Evolutionary conservation across 2,888 invertebrate genomes (phyloP).

Genomic region (Noctua fimbriata): DNA sequence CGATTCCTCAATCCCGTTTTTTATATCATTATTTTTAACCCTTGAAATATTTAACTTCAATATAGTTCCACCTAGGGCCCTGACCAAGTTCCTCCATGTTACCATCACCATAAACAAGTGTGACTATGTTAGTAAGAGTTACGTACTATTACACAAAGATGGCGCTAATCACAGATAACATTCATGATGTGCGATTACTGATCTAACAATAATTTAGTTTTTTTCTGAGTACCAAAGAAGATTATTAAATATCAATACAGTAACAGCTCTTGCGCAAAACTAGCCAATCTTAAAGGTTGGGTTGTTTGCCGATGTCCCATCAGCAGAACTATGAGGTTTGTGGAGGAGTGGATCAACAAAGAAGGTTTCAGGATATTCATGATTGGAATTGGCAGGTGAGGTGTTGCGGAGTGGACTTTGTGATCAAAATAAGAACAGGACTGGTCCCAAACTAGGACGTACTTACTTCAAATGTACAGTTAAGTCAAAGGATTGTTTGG

Average conservation of each 20-base stretch:
- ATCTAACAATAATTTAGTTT: conserved; percentile 33
- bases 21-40: conserved; percentile 53
- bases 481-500: not conserved
- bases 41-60: conserved; percentile 67
- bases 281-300: conserved; percentile 42
- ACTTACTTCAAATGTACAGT: not conserved
- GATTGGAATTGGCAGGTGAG: conserved; percentile 27
- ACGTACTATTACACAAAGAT: conserved; percentile 58
- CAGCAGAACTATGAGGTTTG: conserved; percentile 19
- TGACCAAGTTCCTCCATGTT: conserved; percentile 18
- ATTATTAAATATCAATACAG: conserved; percentile 17
- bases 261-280: conserved; percentile 18
- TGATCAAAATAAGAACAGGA: conserved; percentile 34
- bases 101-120: conserved; percentile 42
- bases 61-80: conserved; percentile 42
- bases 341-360: conserved; percentile 11
- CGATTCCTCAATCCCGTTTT: conserved; percentile 65
- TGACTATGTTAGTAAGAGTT: conserved; percentile 49
- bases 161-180: conserved; percentile 64
- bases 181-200: conserved; percentile 46
- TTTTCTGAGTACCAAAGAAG: conserved; percentile 10
- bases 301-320: conserved; percentile 21
- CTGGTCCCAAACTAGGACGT: not conserved
- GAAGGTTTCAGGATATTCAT: conserved; percentile 4
- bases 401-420: conserved; percentile 3